phyloP scores from a whole-genome alignment of 30 jellyfish, hydroid and myxozoan species.

The Cassiopea andromeda region DNA sequence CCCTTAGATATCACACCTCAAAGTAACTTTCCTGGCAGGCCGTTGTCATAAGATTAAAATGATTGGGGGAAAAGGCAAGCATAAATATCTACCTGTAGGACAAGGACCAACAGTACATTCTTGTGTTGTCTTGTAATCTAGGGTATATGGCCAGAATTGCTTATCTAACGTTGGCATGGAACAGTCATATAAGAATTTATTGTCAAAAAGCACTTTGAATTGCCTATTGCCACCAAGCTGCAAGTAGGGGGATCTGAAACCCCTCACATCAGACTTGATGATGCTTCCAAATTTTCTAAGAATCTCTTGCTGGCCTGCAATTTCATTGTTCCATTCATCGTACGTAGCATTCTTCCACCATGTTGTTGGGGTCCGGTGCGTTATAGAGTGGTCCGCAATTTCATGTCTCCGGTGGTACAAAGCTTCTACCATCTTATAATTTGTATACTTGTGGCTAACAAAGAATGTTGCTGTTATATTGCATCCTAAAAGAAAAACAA shows the following conservation, averaged over 20 bases:
- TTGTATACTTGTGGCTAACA: slow-evolving; percentile 71
- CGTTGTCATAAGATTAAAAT: not conserved
- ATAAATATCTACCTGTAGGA: slow-evolving; percentile 73
- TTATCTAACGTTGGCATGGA: slow-evolving; percentile 70
- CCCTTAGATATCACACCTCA: no score
- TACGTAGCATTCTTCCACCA: slow-evolving; percentile 85
- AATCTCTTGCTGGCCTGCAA: slow-evolving; percentile 55
- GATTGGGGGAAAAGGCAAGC: no score
- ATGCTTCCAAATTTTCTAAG: slow-evolving; percentile 44
- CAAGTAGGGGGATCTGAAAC: slow-evolving; percentile 85
- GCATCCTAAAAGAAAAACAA: slow-evolving; percentile 59
- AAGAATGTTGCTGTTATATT: slow-evolving; percentile 89
- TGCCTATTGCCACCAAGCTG: slow-evolving; percentile 77
- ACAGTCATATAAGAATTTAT: slow-evolving; percentile 61
- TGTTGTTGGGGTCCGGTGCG: slow-evolving; percentile 71
- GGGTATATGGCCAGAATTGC: slow-evolving; percentile 87
- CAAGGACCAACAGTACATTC: slow-evolving; percentile 77
- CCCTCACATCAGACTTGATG: slow-evolving; percentile 27
- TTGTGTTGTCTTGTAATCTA: slow-evolving; percentile 71
- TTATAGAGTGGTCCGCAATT: slow-evolving; percentile 85
- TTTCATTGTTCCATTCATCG: slow-evolving; percentile 82
- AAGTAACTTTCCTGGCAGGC: no score
- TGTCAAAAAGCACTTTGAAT: slow-evolving; percentile 51
- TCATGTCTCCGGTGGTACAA: slow-evolving; percentile 82
- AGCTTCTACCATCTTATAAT: slow-evolving; percentile 54